These are phyloP conservation scores for Morone saxatilis DNA, from an alignment of 2,113 vertebrate species.

Conservation along the genomic window DNA sequence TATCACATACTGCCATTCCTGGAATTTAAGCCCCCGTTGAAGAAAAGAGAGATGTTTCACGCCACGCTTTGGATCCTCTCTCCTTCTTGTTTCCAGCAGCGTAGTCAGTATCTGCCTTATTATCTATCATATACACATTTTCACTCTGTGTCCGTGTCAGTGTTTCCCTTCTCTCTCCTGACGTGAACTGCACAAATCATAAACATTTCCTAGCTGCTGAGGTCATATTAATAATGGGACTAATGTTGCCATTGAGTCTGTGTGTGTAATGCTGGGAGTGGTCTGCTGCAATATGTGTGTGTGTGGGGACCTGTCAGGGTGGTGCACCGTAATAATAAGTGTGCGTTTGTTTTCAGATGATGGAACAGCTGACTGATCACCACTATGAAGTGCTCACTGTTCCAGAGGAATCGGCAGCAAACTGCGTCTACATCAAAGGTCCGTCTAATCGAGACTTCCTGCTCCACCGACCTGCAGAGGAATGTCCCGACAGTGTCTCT, in stretches of 20 bases:
- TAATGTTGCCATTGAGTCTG: conserved; percentile 1
- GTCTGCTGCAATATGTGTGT: neutral
- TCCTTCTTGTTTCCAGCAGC: too few relatives aligned
- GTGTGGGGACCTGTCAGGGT: neutral
- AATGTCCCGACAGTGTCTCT: conserved; percentile 88
- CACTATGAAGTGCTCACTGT: conserved; percentile 91
- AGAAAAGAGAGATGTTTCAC: too few relatives aligned
- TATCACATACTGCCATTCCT: too few relatives aligned
- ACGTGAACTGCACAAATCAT: conserved; percentile 29
- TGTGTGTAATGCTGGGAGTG: conserved; percentile 45
- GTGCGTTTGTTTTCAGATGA: conserved; percentile 82
- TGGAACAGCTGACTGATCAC: conserved; percentile 93
- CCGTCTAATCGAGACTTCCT: conserved; percentile 86
- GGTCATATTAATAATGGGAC: conserved; percentile 33
- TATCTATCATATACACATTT: neutral
- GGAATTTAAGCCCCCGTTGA: too few relatives aligned
- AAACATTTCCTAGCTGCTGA: conserved; percentile 8
- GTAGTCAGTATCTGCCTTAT: neutral
- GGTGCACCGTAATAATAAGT: neutral
- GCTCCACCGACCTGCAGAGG: conserved; percentile 88
- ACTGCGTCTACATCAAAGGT: conserved; percentile 90
- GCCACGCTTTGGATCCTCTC: too few relatives aligned
- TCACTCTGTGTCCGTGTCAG: neutral
- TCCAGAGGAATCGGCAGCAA: conserved; percentile 88
- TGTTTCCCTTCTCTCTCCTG: neutral